These are phyloP conservation scores for Acanthopagrus latus DNA, from an alignment of 2,797 vertebrate species.

Conservation along the genomic window DNA sequence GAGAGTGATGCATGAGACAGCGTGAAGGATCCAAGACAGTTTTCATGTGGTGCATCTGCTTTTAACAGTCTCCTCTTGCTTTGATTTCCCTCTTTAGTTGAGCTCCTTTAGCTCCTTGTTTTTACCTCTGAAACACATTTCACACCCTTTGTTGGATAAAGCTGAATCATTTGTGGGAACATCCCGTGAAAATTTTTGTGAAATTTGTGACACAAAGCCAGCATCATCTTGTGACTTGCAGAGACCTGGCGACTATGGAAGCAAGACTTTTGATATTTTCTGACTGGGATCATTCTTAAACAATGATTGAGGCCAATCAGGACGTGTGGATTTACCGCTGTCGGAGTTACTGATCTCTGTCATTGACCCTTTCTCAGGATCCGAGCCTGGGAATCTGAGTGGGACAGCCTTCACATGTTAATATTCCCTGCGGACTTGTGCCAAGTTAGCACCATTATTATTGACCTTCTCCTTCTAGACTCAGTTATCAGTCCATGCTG, in stretches of 20 bases:
- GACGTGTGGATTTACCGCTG: slow-evolving; percentile 13
- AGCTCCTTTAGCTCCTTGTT: slow-evolving; percentile 16
- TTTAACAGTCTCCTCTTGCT: neutral
- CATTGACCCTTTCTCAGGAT: neutral
- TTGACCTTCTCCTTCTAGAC: slow-evolving; percentile 20
- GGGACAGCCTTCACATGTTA: slow-evolving; percentile 41
- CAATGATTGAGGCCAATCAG: neutral
- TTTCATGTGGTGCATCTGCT: neutral
- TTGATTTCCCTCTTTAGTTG: neutral
- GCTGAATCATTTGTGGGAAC: neutral
- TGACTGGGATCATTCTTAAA: neutral
- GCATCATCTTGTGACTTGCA: neutral
- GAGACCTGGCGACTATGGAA: neutral
- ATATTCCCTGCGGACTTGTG: slow-evolving; percentile 60
- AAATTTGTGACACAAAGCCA: slow-evolving; percentile 8
- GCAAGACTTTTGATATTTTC: neutral
- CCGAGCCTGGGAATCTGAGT: slow-evolving; percentile 10
- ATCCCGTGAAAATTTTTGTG: neutral
- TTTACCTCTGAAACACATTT: neutral
- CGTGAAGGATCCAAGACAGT: neutral
- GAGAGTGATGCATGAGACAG: slow-evolving; percentile 66
- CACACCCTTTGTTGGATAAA: neutral
- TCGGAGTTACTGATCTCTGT: neutral
- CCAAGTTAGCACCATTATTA: slow-evolving; percentile 47
- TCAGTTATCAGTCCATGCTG: neutral